Percentiles rank a stretch among this genome's conserved stretches.
Evolutionary conservation across 1,140 invertebrate genomes (phyloP).

Genomic region (Helicoverpa zea): DNA sequence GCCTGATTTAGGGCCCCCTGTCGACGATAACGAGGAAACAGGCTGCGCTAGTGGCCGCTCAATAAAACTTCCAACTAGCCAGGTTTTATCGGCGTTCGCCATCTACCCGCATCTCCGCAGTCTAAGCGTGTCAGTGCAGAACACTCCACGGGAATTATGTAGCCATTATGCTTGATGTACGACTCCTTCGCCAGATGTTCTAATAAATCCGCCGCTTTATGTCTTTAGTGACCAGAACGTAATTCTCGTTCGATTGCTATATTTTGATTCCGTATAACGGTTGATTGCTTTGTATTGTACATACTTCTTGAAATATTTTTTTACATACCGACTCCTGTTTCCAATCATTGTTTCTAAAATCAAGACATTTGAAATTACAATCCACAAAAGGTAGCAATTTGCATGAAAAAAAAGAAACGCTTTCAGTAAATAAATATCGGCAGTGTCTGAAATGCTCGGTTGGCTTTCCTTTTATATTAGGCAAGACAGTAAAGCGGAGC

Average conservation of each 20-base stretch:
- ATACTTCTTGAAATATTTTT: slow-evolving; percentile 13
- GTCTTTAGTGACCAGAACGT: slow-evolving; percentile 30
- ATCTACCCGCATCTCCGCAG: slow-evolving; percentile 74
- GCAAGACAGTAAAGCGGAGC: slow-evolving; percentile 34
- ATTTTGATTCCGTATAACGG: slow-evolving; percentile 25
- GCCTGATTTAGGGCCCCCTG: slow-evolving; percentile 74
- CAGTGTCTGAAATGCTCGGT: slow-evolving; percentile 3
- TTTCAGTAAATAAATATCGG: slow-evolving; percentile 14
- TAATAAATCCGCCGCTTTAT: slow-evolving; percentile 42
- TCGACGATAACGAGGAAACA: slow-evolving; percentile 76
- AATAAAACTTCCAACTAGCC: slow-evolving; percentile 78
- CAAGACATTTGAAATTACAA: background rate
- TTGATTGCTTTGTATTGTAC: background rate
- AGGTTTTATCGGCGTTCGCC: slow-evolving; percentile 70
- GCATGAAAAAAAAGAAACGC: background rate
- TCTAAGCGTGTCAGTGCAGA: slow-evolving; percentile 69
- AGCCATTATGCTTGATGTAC: slow-evolving; percentile 70
- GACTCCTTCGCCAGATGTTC: slow-evolving; percentile 51
- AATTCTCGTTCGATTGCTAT: slow-evolving; percentile 43
- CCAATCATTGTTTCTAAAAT: background rate
- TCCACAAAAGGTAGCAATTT: background rate
- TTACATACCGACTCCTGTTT: background rate
- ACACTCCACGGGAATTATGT: slow-evolving; percentile 74
- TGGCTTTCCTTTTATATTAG: slow-evolving; percentile 40
- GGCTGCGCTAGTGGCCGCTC: slow-evolving; percentile 67